A percentile compares a stretch with the other conserved stretches of the same genome.
phyloP scores from a whole-genome alignment of 2,113 vertebrate genomes.

The Trachemys scripta region DNA sequence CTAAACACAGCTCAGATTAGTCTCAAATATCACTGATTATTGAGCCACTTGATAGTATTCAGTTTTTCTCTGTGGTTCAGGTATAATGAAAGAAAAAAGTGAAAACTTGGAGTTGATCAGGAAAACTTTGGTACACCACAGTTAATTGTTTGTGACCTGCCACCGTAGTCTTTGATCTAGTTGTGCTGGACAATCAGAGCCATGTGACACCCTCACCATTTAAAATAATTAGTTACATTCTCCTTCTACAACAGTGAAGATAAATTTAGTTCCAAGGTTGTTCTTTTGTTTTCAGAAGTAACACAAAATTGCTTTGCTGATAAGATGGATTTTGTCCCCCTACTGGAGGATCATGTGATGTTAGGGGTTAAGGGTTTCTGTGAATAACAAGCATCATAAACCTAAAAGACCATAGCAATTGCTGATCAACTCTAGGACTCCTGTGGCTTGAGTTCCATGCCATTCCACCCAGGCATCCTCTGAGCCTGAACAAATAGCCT shows the following conservation, averaged over 20 bases:
- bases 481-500: no score
- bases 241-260: neutral
- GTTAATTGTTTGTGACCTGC: neutral
- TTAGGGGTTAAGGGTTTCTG: neutral
- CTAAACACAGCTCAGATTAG: no score
- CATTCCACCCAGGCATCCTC: no score
- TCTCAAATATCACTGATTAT: no score
- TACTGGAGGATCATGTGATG: neutral
- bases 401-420: no score
- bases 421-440: no score
- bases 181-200: neutral
- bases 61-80: neutral
- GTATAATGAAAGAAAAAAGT: neutral
- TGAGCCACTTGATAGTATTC: neutral
- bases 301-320: no score
- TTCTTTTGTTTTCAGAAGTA: neutral
- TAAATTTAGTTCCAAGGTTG: neutral
- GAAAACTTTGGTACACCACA: neutral
- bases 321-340: no score
- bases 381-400: neutral
- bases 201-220: neutral
- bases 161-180: neutral
- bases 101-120: neutral
- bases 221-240: neutral
- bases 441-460: no score